Base-by-base conservation (phyloP, 2,888 invertebrate genomes). In the Rambutsinella grinnellia region DNA sequence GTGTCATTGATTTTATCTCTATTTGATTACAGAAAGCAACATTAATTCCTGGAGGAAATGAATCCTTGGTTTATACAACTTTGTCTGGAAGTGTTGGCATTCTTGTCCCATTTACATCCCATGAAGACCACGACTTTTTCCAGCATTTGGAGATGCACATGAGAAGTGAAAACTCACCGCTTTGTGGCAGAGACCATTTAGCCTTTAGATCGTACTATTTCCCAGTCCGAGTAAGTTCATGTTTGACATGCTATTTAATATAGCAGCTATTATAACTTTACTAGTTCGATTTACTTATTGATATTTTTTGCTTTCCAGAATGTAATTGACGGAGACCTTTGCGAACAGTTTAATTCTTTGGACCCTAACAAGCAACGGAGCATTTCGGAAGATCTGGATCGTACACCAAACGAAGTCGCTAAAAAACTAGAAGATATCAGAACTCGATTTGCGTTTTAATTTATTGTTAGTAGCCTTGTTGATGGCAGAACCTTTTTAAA, bases 91-190 rank as follows among this genome's bases (percentile, higher is more conserved):
- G 95, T 0, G 93, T 98, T 0, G 97, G 97, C 0, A 96, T 96
- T 6, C 89, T 98, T 47, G 93, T 97, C 21, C 96, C 97, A 0
- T 97, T 98, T 85, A 96, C 96, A 0, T 95, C 96, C 19, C 92
- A 96, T 84, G 97, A 99, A 89, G 99, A 99, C 87, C 97, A 97
- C 84, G 99, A 99, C 86, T 99, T 99, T 87, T 99, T 99, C 89
- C 98, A 99, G 86, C 97, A 99, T 88, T 89, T 99, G 79, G 99
- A 99, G 87, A 99, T 99, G 99, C 98, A 99, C 87, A 96, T 99
- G 96, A 89, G 99, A 63, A 95, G 96, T 81, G 99, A 99, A 87
- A 94, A 97, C 87, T 91, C 97, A 0, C 98, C 99, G 0, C 88
- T 99, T 0, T 97, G 98, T 88, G 99, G 99, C 0, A 89, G 99